These are phyloP conservation scores for Larimichthys polyactis DNA, from an alignment of 2,113 vertebrate species.

Conservation along the genomic window DNA sequence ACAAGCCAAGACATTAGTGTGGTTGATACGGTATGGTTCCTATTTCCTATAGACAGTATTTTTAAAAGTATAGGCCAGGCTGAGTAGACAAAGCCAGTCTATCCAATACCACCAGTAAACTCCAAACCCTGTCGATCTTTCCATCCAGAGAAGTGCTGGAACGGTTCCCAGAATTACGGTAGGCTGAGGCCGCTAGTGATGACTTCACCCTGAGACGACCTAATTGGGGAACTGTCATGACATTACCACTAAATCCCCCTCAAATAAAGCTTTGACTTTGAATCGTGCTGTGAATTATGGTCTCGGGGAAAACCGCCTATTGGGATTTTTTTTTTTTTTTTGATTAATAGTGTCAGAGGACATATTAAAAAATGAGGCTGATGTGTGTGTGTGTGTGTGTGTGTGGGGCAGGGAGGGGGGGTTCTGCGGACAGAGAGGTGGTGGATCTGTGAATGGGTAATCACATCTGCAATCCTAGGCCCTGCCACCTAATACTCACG, in stretches of 20 bases:
- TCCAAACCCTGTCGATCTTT: constrained; percentile 54
- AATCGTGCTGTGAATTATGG: constrained; percentile 70
- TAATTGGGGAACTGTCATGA: constrained; percentile 69
- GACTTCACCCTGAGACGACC: constrained; percentile 67
- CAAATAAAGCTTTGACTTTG: constrained; percentile 70
- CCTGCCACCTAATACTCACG: constrained; percentile 85
- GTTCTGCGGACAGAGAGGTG: constrained; percentile 64
- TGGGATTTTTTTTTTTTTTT: constrained; percentile 74
- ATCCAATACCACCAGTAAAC: constrained; percentile 50
- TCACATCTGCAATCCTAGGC: constrained; percentile 79
- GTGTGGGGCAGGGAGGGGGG: not conserved
- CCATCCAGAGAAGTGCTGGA: constrained; percentile 57
- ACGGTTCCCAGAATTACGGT: constrained; percentile 64
- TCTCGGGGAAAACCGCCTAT: constrained; percentile 59
- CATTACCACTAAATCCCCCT: constrained; percentile 55
- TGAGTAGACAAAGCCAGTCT: constrained; percentile 53
- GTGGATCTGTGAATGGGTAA: constrained; percentile 81
- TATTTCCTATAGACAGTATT: constrained; percentile 40
- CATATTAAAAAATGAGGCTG: constrained; percentile 79
- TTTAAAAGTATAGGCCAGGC: constrained; percentile 37
- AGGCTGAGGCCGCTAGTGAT: constrained; percentile 41
- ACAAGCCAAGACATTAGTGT: constrained; percentile 31
- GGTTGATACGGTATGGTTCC: constrained; percentile 31
- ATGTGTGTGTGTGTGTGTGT: not conserved
- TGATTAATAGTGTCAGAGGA: constrained; percentile 82